These are phyloP conservation scores for Sinhomidia bicolor DNA, from an alignment of 2,888 invertebrate species.

Conservation along the genomic window DNA sequence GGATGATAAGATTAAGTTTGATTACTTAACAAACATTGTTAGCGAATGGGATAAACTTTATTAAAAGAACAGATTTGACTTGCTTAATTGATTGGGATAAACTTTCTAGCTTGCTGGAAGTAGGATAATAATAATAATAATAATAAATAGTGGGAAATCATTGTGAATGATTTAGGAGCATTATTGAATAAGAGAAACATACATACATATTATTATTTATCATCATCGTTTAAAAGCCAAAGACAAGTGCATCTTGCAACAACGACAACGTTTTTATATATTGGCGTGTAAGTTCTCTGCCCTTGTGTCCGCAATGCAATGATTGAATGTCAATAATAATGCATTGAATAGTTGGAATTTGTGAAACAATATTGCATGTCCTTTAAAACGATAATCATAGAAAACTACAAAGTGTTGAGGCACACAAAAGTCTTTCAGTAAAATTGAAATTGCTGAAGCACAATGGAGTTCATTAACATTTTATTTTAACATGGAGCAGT, in stretches of 20 bases:
- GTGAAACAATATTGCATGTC: no score
- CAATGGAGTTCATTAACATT: conserved; percentile 39
- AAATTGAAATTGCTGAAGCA: neutral
- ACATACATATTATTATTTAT: neutral
- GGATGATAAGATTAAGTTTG: conserved; percentile 17
- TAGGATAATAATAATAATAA: no score
- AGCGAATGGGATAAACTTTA: conserved; percentile 48
- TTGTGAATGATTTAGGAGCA: conserved; percentile 1
- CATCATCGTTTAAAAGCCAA: neutral
- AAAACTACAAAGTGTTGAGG: no score
- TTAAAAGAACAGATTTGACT: conserved; percentile 40
- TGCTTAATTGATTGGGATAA: conserved; percentile 62
- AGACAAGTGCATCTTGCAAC: no score
- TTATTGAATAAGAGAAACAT: neutral
- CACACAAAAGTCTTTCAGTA: no score
- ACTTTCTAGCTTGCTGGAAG: neutral
- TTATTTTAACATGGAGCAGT: neutral
- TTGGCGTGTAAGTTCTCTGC: no score
- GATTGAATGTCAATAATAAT: no score
- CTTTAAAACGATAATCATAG: no score
- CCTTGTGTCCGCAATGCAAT: no score
- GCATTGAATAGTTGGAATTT: no score
- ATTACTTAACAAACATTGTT: conserved; percentile 51
- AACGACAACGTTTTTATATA: no score
- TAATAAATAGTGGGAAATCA: neutral